These are phyloP conservation scores for Lasioglossum morio DNA, from an alignment of 2,888 invertebrate species.

Conservation along the genomic window DNA sequence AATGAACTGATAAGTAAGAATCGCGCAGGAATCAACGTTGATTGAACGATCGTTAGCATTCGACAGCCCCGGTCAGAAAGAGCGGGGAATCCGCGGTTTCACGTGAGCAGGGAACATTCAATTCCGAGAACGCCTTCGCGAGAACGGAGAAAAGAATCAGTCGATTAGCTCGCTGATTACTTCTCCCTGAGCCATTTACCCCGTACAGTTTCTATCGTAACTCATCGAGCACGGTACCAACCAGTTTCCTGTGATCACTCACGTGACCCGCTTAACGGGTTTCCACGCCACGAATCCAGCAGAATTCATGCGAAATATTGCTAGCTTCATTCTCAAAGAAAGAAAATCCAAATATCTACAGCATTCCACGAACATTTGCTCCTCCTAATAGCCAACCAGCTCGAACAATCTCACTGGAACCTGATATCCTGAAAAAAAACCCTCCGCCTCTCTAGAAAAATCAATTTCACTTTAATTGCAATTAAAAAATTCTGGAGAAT, in stretches of 20 bases:
- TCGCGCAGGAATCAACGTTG: neutral
- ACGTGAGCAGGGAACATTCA: slow-evolving; percentile 16
- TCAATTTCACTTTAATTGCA: neutral
- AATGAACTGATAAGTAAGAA: neutral
- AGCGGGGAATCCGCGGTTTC: neutral
- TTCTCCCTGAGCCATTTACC: neutral
- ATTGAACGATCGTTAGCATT: neutral
- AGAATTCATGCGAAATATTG: neutral
- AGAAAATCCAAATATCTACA: neutral
- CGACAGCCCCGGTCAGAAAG: neutral
- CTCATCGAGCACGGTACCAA: neutral
- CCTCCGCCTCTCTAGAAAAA: neutral
- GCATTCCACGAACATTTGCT: neutral
- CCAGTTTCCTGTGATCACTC: neutral
- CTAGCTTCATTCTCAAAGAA: neutral
- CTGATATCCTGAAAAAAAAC: neutral
- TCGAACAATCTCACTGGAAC: neutral
- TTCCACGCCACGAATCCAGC: neutral
- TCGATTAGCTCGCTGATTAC: slow-evolving; percentile 15
- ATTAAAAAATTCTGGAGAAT: neutral
- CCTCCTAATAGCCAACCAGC: neutral
- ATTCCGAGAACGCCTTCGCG: neutral
- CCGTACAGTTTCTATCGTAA: slow-evolving; percentile 5
- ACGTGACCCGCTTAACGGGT: neutral
- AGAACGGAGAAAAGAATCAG: slow-evolving; percentile 7